Evolutionary conservation across 2,888 invertebrate species (phyloP), one percentile per base, ranked within the genome.

Genomic region (Caradrina clavipalpis): DNA sequence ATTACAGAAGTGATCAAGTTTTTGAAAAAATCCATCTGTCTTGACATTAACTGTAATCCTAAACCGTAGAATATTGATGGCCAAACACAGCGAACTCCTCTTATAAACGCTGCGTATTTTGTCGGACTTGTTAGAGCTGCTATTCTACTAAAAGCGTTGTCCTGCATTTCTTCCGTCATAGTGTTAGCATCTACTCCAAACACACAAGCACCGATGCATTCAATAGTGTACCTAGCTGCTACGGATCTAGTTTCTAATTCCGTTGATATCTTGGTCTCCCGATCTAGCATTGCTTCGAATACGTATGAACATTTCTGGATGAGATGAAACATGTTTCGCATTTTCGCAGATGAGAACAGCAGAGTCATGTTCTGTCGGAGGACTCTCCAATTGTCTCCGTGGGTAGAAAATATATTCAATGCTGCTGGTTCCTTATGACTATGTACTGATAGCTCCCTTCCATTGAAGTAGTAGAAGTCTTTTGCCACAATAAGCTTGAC

Each of bases 401-500:
- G 58, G 2, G 76, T 74, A 17, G 59, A 68, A 7, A 84, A 78
- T 1, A 86, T 31, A 10, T 82, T 85, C n/a, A 76, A 54, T 6
- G 70, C 58, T 3, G 73, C 68, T 8, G 69, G 67, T 22, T 84
- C 86, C 8, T 74, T 80, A 19, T 82, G 42, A 21, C 63, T 74
- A 42, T 88, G 82, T 4, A 84, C 82, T 0, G 86, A 65, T 2
- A 88, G 26, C 15, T 89, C 89, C 54, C 90, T 81, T 31, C 86
- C 83, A 65, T 78, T 88, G 57, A 90, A 91, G 62, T 83, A 88
- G 50, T 88, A 86, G 70, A 90, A 90, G 51, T 91, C 89, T 49
- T 89, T 89, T 0, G 89, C 84, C 13, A 87, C 65, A 0, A 91
- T 80, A 1, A 87, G 71, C 60, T 89, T 91, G 11, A 91, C 71